Evolutionary conservation across 2,888 invertebrate species (phyloP).

Genomic region (Dolichomitus sp.): DNA sequence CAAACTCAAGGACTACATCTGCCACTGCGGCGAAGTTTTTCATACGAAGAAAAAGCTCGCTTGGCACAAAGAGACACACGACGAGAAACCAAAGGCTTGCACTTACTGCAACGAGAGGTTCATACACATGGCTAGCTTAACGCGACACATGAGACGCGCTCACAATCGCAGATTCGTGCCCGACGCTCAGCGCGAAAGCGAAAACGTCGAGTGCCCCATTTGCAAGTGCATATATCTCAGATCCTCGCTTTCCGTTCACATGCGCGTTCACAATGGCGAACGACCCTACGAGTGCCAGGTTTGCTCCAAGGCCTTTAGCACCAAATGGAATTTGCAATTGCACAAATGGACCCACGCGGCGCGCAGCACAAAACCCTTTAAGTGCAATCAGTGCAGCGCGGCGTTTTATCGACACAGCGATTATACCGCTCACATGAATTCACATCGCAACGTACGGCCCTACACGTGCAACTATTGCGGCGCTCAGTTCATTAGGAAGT

Average conservation of each 20-base stretch:
- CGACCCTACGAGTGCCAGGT: slow-evolving; percentile 93
- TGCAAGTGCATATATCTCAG: slow-evolving; percentile 93
- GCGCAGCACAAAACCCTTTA: slow-evolving; percentile 94
- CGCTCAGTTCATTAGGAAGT: slow-evolving; percentile 95
- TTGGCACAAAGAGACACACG: slow-evolving; percentile 96
- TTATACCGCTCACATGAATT: slow-evolving; percentile 94
- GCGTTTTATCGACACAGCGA: slow-evolving; percentile 94
- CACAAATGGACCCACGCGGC: slow-evolving; percentile 96
- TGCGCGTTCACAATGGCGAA: slow-evolving; percentile 92
- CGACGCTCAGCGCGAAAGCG: slow-evolving; percentile 88
- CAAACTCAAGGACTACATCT: slow-evolving; percentile 91
- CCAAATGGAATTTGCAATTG: slow-evolving; percentile 96
- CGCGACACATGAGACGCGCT: slow-evolving; percentile 93
- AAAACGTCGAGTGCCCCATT: slow-evolving; percentile 93
- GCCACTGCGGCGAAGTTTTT: slow-evolving; percentile 93
- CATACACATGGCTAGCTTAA: slow-evolving; percentile 93
- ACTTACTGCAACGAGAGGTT: slow-evolving; percentile 95
- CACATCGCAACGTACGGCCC: slow-evolving; percentile 94
- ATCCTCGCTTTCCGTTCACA: slow-evolving; percentile 93
- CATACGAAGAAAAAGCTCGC: slow-evolving; percentile 94
- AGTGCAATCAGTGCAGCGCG: slow-evolving; percentile 94
- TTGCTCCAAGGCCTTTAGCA: slow-evolving; percentile 95
- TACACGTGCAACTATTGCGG: slow-evolving; percentile 97
- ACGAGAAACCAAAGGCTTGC: slow-evolving; percentile 93
- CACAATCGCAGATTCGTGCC: slow-evolving; percentile 93